Evolutionary conservation across 1,140 invertebrate species (phyloP), one percentile per base, ranked within the genome.

Genomic region (Temnothorax longispinosus): DNA sequence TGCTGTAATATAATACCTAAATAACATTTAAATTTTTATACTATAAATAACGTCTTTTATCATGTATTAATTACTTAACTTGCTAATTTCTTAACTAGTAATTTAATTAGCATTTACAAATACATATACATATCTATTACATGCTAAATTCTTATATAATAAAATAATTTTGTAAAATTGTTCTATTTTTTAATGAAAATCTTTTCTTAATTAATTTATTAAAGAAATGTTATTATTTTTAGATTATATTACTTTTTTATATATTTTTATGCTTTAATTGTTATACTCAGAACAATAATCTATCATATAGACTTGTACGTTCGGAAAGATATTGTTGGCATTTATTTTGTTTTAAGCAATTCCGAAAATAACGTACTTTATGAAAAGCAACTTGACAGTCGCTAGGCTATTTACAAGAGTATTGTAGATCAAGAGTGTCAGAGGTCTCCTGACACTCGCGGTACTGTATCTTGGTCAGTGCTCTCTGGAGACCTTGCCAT

Each of bases 381-480:
- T 74, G 58, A 88, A 88, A 18, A 81, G 13, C 21, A 64, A 21
- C 56, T 87, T 74, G 60, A 72, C 60, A 76, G 64, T 38, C n/a
- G 4, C 27, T 11, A 35, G 27, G 15, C 58, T 81, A 90, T 91
- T 78, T 87, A 87, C 10, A 88, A 72, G 69, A 65, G 44, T 15
- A n/a, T 78, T 38, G 69, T 47, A 60, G 58, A 88, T 77, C 69
- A 72, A 10, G 13, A 21, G 21, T 54, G 41, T 82, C 38, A 50
- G 58, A 78, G 64, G 69, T 81, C 81, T 86, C 88, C 52, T 54
- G 81, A 58, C 56, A 54, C 56, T 60, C 38, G 44, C 60, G 44
- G 77, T 81, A 52, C 50, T 88, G 44, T 85, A 89, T 91, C 85
- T 92, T 89, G 78, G 86, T 80, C 75, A 88, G 65, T 75, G 67